These are phyloP conservation scores for Ceriagrion tenellum DNA, from an alignment of 2,888 invertebrate species.

Conservation along the genomic window DNA sequence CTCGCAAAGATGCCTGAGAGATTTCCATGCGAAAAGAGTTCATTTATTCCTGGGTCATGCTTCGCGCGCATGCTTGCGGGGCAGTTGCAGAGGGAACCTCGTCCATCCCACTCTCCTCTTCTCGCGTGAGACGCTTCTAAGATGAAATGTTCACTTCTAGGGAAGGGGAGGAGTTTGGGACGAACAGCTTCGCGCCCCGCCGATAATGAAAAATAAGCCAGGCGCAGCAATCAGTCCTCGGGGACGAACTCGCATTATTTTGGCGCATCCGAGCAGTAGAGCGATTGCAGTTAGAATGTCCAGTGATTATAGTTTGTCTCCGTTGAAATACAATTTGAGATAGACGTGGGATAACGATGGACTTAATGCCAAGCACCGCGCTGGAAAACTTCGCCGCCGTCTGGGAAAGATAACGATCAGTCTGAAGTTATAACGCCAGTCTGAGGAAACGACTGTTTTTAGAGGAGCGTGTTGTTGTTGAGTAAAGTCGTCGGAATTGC, in stretches of 20 bases:
- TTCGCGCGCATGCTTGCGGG: not conserved
- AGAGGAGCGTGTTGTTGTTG: not conserved
- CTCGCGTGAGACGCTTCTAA: not conserved
- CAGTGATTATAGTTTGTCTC: not conserved
- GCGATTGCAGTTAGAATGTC: not conserved
- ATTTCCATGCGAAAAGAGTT: not conserved
- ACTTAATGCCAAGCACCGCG: not conserved
- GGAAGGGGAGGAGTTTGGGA: not conserved
- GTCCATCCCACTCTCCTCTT: not conserved
- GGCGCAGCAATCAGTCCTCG: not conserved
- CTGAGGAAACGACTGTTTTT: not conserved
- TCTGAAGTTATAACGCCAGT: not conserved
- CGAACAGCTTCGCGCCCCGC: not conserved
- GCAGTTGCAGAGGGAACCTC: not conserved
- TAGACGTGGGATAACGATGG: conserved; percentile 5
- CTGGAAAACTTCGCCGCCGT: conserved; percentile 11
- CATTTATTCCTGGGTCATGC: not conserved
- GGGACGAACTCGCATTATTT: not conserved
- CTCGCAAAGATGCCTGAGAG: not conserved
- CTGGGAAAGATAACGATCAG: not conserved
- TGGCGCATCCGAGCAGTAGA: not conserved
- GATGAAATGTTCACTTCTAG: not conserved
- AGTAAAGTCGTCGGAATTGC: not conserved
- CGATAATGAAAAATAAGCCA: not conserved
- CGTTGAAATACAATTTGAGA: not conserved